Conservation (phyloP, 2,113 vertebrate genomes). For the Psilopogon haemacephalus region DNA sequence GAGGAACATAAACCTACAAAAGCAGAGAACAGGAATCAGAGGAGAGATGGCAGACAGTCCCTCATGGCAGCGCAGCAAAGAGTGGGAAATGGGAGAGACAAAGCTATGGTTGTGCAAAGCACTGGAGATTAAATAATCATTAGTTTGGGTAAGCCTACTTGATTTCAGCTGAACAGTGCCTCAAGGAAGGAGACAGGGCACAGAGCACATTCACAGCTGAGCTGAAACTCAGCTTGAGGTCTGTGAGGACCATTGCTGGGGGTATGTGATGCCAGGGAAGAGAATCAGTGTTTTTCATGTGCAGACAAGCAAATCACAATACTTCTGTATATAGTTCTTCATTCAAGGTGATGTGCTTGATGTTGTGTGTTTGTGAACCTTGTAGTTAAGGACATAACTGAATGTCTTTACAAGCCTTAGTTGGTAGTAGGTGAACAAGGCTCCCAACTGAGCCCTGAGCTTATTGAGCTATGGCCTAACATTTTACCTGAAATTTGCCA, state of each 20-base stretch:
- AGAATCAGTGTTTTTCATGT: accelerated
- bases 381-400: not conserved
- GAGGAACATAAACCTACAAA: not conserved
- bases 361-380: accelerated
- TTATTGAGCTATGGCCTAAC: not conserved
- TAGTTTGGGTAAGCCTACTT: not conserved
- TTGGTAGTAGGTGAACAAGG: not conserved
- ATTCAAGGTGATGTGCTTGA: not conserved
- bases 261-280: not conserved
- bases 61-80: not conserved
- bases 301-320: not conserved
- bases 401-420: not conserved
- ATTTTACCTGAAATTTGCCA: too few relatives aligned
- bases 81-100: not conserved
- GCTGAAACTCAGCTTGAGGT: not conserved
- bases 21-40: not conserved
- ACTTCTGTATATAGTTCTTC: not conserved
- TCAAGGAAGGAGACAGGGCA: not conserved
- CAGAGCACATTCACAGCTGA: not conserved
- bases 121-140: not conserved
- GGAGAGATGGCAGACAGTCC: not conserved
- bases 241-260: not conserved
- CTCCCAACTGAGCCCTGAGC: not conserved
- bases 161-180: not conserved
- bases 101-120: not conserved